A percentile compares a stretch with the other conserved stretches of the same genome.
These are phyloP conservation scores for Poecilia picta DNA, from an alignment of 2,797 vertebrate species.

Conservation along the genomic window DNA sequence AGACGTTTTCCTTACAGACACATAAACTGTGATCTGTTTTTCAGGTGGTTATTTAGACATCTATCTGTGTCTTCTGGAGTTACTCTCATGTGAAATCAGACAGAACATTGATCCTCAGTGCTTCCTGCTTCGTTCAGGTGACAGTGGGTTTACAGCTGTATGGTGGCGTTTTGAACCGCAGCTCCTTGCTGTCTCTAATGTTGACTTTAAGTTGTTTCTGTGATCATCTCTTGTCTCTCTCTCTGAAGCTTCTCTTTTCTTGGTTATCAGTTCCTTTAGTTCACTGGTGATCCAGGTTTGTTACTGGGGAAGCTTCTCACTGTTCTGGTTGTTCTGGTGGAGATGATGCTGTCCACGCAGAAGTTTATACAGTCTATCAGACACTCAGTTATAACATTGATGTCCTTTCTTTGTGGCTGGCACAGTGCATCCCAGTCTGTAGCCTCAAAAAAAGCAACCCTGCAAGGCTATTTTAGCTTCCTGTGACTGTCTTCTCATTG, in stretches of 20 bases:
- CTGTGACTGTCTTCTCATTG: not conserved
- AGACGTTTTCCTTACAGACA: no score
- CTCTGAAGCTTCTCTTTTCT: not conserved
- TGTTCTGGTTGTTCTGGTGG: not conserved
- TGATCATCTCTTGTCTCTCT: not conserved
- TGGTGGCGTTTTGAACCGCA: no score
- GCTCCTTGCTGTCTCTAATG: not conserved
- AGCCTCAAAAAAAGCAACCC: not conserved
- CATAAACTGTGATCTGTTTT: no score
- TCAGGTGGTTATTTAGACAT: not conserved
- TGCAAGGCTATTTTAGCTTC: not conserved
- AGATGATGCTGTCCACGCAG: not conserved
- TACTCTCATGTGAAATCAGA: not conserved
- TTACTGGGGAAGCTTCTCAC: not conserved
- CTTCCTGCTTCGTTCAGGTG: not conserved
- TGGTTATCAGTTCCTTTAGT: not conserved
- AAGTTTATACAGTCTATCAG: not conserved
- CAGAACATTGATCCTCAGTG: not conserved
- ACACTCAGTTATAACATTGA: not conserved
- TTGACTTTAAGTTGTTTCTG: not conserved
- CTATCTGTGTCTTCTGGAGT: not conserved
- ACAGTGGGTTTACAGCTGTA: not conserved
- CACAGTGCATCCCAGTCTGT: not conserved
- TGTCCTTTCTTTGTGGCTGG: not conserved
- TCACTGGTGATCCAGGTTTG: not conserved